Evolutionary conservation across 2,797 vertebrate genomes (phyloP).

Genomic region (Anabas testudineus): DNA sequence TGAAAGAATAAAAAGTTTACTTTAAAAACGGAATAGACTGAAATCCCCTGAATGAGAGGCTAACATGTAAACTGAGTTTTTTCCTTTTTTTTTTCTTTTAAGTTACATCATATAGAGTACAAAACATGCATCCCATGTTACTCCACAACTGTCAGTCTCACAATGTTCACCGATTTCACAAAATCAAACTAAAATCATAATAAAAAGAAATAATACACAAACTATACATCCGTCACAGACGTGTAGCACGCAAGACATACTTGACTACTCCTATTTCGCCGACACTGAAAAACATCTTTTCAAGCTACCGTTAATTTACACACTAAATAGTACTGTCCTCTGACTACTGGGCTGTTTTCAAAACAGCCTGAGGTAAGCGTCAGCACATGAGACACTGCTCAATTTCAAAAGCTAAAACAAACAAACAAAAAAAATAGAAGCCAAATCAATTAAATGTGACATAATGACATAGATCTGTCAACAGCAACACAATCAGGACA

Average conservation of each 20-base stretch:
- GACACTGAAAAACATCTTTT: slow-evolving; percentile 68
- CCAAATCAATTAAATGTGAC: slow-evolving; percentile 36
- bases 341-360: slow-evolving; percentile 69
- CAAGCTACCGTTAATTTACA: slow-evolving; percentile 72
- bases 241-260: slow-evolving; percentile 72
- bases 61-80: slow-evolving; percentile 65
- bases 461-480: slow-evolving; percentile 51
- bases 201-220: slow-evolving; percentile 60
- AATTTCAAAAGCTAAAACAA: slow-evolving; percentile 63
- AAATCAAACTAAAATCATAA: slow-evolving; percentile 64
- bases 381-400: slow-evolving; percentile 75
- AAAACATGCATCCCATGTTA: slow-evolving; percentile 82
- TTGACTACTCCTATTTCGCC: slow-evolving; percentile 74
- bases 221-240: slow-evolving; percentile 77
- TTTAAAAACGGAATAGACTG: slow-evolving; percentile 65
- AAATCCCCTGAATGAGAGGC: slow-evolving; percentile 59
- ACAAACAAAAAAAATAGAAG: too few species aligned
- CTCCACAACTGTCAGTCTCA: slow-evolving; percentile 76
- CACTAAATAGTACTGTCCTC: slow-evolving; percentile 67
- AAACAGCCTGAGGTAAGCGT: slow-evolving; percentile 83
- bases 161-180: slow-evolving; percentile 74
- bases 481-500: slow-evolving; percentile 62
- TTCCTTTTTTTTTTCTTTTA: slow-evolving; percentile 7
- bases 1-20: slow-evolving; percentile 68
- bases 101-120: slow-evolving; percentile 76